phyloP scores from a whole-genome alignment of 2,888 invertebrate genomes.

The Drosophila multiciliata region DNA sequence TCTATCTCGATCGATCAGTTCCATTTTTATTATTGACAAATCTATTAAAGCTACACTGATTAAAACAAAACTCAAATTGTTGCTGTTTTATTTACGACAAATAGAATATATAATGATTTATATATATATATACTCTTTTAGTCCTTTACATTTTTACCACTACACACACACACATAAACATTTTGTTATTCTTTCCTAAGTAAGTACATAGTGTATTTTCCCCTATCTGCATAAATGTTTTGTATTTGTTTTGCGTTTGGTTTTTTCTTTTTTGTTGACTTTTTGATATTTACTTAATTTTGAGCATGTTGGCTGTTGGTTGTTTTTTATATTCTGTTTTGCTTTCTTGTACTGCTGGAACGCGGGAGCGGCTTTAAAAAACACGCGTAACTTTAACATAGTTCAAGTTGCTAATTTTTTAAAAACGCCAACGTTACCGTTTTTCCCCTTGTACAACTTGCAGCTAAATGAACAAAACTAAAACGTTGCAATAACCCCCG shows the following conservation, averaged over 20 bases:
- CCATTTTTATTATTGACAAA: constrained; percentile 50
- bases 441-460: constrained; percentile 52
- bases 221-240: constrained; percentile 60
- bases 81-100: constrained; percentile 74
- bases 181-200: constrained; percentile 42
- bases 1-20: constrained; percentile 49
- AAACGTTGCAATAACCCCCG: constrained; percentile 31
- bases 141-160: constrained; percentile 22
- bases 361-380: constrained; percentile 63
- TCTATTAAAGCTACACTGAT: constrained; percentile 76
- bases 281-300: constrained; percentile 25
- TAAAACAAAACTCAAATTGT: constrained; percentile 67
- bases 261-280: constrained; percentile 13
- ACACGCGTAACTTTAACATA: constrained; percentile 41
- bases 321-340: constrained; percentile 42
- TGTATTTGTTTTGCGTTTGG: constrained; percentile 36
- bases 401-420: constrained; percentile 36
- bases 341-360: constrained; percentile 68
- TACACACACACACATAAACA: constrained; percentile 30
- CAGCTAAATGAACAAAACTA: constrained; percentile 55
- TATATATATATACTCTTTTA: constrained; percentile 23
- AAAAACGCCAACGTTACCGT: constrained; percentile 54
- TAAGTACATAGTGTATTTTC: constrained; percentile 49
- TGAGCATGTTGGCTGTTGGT: constrained; percentile 78
- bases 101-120: constrained; percentile 34